These are phyloP conservation scores for Microcebus griseorufus DNA, from an alignment of 2,113 vertebrate genomes.

Conservation along the genomic window DNA sequence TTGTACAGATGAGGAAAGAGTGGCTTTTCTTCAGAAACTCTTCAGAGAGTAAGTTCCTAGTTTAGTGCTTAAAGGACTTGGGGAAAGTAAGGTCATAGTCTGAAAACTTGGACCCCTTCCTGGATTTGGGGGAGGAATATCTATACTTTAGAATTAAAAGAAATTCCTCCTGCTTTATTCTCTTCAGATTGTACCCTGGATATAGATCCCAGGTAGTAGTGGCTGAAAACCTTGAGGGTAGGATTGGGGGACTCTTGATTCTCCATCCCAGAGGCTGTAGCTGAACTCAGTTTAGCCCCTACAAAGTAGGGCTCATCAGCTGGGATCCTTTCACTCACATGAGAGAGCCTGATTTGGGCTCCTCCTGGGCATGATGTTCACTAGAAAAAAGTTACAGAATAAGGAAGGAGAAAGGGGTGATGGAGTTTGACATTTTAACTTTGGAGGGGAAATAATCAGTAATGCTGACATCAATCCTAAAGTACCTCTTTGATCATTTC, in stretches of 20 bases:
- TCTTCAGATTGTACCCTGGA: neutral
- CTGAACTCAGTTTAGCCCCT: no score
- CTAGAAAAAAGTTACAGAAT: neutral
- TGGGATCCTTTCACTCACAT: neutral
- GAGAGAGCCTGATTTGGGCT: neutral
- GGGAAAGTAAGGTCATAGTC: neutral
- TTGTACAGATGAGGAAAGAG: neutral
- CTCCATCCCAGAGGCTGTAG: neutral
- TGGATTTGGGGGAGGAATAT: neutral
- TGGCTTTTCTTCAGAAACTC: neutral
- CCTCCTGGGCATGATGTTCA: neutral
- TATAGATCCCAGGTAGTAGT: neutral
- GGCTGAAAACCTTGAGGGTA: neutral
- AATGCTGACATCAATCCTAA: neutral
- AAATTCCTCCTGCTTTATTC: neutral
- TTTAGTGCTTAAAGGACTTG: neutral
- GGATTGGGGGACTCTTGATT: neutral
- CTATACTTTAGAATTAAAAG: neutral
- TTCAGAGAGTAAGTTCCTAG: neutral
- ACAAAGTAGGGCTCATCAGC: neutral
- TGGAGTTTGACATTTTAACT: conserved; percentile 31
- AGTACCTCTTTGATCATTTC: neutral
- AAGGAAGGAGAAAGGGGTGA: neutral
- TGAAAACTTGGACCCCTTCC: neutral
- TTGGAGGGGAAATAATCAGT: neutral